Evolutionary conservation across 2,888 invertebrate species (phyloP), one percentile per base, ranked within the genome.

Genomic region (Tetragonula carbonaria): DNA sequence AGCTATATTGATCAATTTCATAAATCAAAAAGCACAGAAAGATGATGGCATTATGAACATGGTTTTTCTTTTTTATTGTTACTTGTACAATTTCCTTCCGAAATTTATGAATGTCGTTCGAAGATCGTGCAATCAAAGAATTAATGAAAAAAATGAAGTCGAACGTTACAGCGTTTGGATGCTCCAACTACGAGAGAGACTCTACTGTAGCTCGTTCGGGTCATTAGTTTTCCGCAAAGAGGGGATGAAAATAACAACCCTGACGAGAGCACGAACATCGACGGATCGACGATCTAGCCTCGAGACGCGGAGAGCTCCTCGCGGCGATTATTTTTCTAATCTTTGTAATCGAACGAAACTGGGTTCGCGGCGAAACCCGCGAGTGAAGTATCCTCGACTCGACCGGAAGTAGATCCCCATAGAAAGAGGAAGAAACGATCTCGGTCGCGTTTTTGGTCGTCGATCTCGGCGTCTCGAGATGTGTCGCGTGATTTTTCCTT

Each of bases 251-350:
- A 11, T 11, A 63, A 50, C 55, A 55, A 6, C 28, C 28, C 23
- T 55, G 33, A 28, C 4, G 33, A 13, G 51, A 8, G 62, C 38
- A 28, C 21, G 28, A 65, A 4, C 53, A 59, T 65, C 57, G 45
- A 33, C 6, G 57, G 63, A 57, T 76, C 76, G 72, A 14, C 81
- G 71, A 66, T n/a, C 2, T n/a, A 16, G 70, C 23, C 45, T 50
- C 73, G 73, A 66, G 65, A 62, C 73, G 53, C 23, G 23, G 57
- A 33, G 55, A 57, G 70, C 77, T 66, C 63, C 63, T 80, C 66
- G 80, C 75, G 77, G 74, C 82, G 85, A 82, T 86, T 86, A 86
- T 86, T 86, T 86, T 86, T 86, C 75, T 86, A 86, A 86, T 84
- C 74, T 86, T 86, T 86, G 78, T 80, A 86, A 85, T 77, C 80